A percentile compares a stretch with the other conserved stretches of the same genome.
Conservation (phyloP, 1,140 invertebrate species). For the Lasioglossum albipes region DNA sequence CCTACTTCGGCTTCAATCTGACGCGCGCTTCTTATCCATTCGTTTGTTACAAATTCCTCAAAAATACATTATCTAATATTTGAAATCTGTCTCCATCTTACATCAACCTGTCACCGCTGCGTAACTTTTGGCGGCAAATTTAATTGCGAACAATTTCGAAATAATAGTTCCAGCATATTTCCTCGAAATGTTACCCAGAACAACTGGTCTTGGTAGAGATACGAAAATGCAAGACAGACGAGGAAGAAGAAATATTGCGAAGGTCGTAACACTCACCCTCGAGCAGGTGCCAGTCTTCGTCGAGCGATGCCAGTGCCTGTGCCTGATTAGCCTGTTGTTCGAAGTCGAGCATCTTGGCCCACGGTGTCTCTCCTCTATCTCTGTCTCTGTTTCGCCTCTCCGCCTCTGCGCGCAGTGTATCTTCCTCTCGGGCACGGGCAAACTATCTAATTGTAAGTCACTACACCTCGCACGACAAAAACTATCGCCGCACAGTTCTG, state of each 20-base stretch:
- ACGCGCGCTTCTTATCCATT: no score
- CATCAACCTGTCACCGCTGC: no score
- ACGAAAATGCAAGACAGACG: slow-evolving; percentile 10
- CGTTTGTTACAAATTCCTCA: no score
- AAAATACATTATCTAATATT: no score
- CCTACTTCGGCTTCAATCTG: no score
- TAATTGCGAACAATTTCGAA: no score
- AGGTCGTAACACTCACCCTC: slow-evolving; percentile 71
- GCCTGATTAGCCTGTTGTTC: slow-evolving; percentile 73
- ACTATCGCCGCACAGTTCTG: neutral
- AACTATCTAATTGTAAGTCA: slow-evolving; percentile 24
- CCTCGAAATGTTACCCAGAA: no score
- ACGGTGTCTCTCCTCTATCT: slow-evolving; percentile 3
- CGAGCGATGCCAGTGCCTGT: slow-evolving; percentile 67
- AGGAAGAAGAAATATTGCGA: slow-evolving; percentile 61
- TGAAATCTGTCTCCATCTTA: no score
- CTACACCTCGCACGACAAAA: slow-evolving; percentile 18
- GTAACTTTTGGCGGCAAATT: no score
- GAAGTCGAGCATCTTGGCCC: slow-evolving; percentile 66
- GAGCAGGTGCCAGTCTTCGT: slow-evolving; percentile 73
- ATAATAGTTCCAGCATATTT: no score
- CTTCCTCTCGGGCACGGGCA: neutral
- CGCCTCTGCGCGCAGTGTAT: neutral
- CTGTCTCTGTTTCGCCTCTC: neutral
- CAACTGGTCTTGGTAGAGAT: neutral